Evolutionary conservation across 2,888 invertebrate species (phyloP), one percentile per base, ranked within the genome.

Genomic region (Phyllotreta striolata): DNA sequence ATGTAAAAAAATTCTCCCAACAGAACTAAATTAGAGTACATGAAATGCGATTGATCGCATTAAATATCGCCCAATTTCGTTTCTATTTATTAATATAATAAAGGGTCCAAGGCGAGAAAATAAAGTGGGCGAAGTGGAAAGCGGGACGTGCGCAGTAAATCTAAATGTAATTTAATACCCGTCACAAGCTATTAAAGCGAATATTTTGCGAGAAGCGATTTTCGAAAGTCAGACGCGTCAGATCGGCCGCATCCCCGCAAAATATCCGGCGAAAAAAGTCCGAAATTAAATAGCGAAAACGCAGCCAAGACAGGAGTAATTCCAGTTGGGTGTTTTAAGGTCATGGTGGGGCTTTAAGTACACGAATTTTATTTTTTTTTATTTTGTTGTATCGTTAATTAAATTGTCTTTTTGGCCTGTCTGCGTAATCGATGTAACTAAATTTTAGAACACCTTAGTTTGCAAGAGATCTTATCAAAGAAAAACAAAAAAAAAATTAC

Each of bases 111-210:
- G 24, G 24, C 24, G 24, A 24, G 24, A 24, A 24, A 24, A 24
- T 24, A 4, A 24, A 24, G 10, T 52, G 12, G 12, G 13, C 13
- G 52, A 52, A 44, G n/a, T 14, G 34, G n/a, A 54, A 38, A 38
- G 52, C 51, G 24, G 24, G 38, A 60, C 24, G 44, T 12, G n/a
- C 24, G 35, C 43, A 60, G 37, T 67, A 67, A 66, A 57, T 70
- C 63, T 66, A 78, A 24, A 72, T 75, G 74, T 78, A 78, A 73
- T 76, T 77, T 79, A 80, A 81, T 81, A 81, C 81, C 81, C 81
- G 81, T 81, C 73, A 79, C 61, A 62, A 66, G 72, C 69, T 70
- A 71, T 74, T 24, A 24, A 70, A 71, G 63, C 67, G 59, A 60
- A 63, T 64, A 67, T 65, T 67, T 65, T 66, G 66, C 67, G 63